Evolutionary conservation across 2,888 invertebrate species (phyloP).

Genomic region (Orthosia incerta): DNA sequence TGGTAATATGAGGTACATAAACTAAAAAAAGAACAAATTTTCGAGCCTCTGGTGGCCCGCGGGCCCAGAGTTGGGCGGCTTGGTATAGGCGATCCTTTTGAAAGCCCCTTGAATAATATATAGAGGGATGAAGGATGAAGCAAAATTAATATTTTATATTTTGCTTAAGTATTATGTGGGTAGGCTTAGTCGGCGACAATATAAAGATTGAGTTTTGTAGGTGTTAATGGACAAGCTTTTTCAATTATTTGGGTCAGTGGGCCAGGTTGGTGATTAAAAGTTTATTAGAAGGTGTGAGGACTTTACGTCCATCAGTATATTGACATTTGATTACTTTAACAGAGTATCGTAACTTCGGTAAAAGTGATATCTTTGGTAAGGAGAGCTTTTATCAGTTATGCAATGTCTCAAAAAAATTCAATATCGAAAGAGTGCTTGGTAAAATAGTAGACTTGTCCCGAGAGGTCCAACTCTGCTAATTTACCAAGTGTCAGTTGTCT

Average conservation of each 20-base stretch:
- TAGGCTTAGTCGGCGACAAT: slow-evolving; percentile 22
- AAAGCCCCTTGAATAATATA: slow-evolving; percentile 81
- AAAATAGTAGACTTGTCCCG: background rate
- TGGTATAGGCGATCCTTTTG: slow-evolving; percentile 74
- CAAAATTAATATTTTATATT: slow-evolving; percentile 77
- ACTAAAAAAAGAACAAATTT: too few species aligned
- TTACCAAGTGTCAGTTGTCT: background rate
- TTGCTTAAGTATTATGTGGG: slow-evolving; percentile 64
- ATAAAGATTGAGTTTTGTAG: slow-evolving; percentile 24
- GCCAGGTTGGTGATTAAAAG: slow-evolving; percentile 13
- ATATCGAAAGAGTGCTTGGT: background rate
- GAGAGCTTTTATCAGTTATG: too few species aligned
- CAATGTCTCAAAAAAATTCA: background rate
- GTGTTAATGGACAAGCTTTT: slow-evolving; percentile 20
- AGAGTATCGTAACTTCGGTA: background rate
- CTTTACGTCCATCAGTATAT: background rate
- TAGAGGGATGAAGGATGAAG: slow-evolving; percentile 70
- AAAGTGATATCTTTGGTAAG: background rate
- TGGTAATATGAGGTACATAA: too few species aligned
- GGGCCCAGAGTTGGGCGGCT: too few species aligned
- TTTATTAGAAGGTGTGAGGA: slow-evolving; percentile 9
- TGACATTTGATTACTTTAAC: background rate
- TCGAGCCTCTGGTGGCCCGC: too few species aligned
- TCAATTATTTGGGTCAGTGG: slow-evolving; percentile 30
- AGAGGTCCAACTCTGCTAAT: background rate